Evolutionary conservation across 2,797 vertebrate genomes (phyloP), one percentile per base, ranked within the genome.

Genomic region (Poeciliopsis infans): DNA sequence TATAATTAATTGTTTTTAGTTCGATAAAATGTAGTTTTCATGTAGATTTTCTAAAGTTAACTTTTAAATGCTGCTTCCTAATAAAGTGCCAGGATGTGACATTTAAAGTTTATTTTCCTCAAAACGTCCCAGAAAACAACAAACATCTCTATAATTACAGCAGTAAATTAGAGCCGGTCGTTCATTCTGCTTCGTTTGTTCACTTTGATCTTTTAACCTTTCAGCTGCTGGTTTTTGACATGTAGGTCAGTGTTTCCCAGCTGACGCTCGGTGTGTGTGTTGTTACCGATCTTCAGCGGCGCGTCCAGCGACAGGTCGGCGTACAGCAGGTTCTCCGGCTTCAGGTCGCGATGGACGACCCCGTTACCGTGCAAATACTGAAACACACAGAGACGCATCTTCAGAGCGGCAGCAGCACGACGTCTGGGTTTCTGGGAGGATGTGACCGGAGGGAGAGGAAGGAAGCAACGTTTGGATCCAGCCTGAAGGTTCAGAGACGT

Each of bases 271-370:
- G 46, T 47, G 46, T 47, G 46, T 18, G 46, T 23, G 7, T 28
- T 66, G 7, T 72, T 61, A 97, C 97, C 97, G 20, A 97, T 98
- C 92, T 97, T 97, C 4, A 98, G 96, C 2, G 96, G 93, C 0
- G 96, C 95, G 0, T 96, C 88, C 3, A 97, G 94, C 15, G 96
- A 95, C 78, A 96, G 92, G 89, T 96, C 96, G 0, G 95, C 95
- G 0, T 96, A 96, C 69, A 97, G 95, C 15, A 97, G 92, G 82
- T 97, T 97, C 91, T 97, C 96, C 0, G 96, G 95, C 88, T 97
- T 97, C 23, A 96, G 96, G 89, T 98, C 97, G 0, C 96, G 94
- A 82, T 97, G 96, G n/a, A 97, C 96, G 0, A 97, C 95, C 0
- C 97, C 95, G 0, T 97, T 97, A 82, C 96, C 86, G 1, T 97